phyloP scores from a whole-genome alignment of 2,113 vertebrate genomes.

The Chinchilla lanigera region DNA sequence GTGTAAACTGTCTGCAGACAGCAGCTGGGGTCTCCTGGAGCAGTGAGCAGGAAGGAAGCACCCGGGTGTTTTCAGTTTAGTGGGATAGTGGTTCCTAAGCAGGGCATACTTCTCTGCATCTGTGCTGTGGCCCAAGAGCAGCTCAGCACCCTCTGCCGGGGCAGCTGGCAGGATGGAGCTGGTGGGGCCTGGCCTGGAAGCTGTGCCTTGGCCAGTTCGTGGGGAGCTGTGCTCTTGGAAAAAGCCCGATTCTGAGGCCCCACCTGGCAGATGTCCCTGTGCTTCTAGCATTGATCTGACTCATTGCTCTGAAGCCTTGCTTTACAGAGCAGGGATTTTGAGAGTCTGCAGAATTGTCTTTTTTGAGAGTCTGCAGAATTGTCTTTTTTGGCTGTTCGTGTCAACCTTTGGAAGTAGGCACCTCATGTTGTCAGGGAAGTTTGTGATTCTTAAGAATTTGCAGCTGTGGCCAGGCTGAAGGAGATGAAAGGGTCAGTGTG shows the following conservation, averaged over 20 bases:
- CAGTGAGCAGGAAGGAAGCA: neutral
- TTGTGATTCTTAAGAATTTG: constrained; percentile 20
- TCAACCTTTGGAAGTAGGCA: neutral
- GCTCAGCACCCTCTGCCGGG: constrained; percentile 68
- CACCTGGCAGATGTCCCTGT: neutral
- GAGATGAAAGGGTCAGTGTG: constrained; percentile 51
- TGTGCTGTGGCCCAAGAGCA: constrained; percentile 70
- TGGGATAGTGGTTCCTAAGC: constrained; percentile 45
- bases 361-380: neutral
- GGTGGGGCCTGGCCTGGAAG: constrained; percentile 74
- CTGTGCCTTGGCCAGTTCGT: constrained; percentile 62
- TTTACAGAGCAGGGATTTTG: neutral
- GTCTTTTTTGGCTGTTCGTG: neutral
- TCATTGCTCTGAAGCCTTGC: neutral
- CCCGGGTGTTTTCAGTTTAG: neutral
- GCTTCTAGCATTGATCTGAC: neutral
- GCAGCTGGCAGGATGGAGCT: constrained; percentile 75
- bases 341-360: too few species aligned
- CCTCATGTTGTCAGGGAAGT: neutral
- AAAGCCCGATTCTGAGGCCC: neutral
- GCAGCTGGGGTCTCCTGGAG: neutral
- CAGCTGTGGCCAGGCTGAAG: neutral
- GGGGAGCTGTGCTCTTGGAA: neutral
- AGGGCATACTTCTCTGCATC: constrained; percentile 59
- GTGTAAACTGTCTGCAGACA: neutral